These are phyloP conservation scores for Orthosia incerta DNA, from an alignment of 2,888 invertebrate species.

Conservation along the genomic window DNA sequence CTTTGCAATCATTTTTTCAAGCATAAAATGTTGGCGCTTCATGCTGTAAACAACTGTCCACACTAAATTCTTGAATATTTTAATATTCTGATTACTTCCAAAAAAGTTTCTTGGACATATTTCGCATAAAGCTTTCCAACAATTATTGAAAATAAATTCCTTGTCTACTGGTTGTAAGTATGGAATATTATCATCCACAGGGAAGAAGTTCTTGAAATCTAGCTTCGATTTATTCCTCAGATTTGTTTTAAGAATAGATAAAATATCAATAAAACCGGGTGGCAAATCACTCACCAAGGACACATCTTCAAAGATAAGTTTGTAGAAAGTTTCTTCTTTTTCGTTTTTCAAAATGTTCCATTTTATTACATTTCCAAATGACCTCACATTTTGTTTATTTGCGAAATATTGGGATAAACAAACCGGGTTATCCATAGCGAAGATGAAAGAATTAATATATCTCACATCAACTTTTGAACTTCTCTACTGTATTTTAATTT, in stretches of 20 bases:
- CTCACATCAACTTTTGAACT: not conserved
- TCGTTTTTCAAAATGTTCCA: conserved; percentile 72
- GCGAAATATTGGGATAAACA: conserved; percentile 83
- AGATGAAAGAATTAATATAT: no score
- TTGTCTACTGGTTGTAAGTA: conserved; percentile 75
- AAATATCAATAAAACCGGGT: conserved; percentile 67
- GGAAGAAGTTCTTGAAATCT: conserved; percentile 81
- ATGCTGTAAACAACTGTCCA: conserved; percentile 80
- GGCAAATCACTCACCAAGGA: conserved; percentile 70
- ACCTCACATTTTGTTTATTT: conserved; percentile 86
- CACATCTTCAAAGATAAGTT: conserved; percentile 72
- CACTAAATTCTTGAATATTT: conserved; percentile 78
- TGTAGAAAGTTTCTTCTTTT: conserved; percentile 64
- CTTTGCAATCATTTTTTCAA: conserved; percentile 71
- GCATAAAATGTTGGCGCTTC: conserved; percentile 81
- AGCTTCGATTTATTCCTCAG: conserved; percentile 71
- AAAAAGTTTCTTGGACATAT: conserved; percentile 80
- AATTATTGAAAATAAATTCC: conserved; percentile 73
- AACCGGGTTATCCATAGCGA: conserved; percentile 71
- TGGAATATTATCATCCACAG: conserved; percentile 44
- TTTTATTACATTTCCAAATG: conserved; percentile 79
- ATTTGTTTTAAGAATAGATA: conserved; percentile 75
- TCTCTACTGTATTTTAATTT: conserved; percentile 60
- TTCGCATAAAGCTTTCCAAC: conserved; percentile 75
- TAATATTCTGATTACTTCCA: conserved; percentile 79